Evolutionary conservation across 1,140 invertebrate species (phyloP), one percentile per base, ranked within the genome.

Genomic region (Hyphantria cunea): DNA sequence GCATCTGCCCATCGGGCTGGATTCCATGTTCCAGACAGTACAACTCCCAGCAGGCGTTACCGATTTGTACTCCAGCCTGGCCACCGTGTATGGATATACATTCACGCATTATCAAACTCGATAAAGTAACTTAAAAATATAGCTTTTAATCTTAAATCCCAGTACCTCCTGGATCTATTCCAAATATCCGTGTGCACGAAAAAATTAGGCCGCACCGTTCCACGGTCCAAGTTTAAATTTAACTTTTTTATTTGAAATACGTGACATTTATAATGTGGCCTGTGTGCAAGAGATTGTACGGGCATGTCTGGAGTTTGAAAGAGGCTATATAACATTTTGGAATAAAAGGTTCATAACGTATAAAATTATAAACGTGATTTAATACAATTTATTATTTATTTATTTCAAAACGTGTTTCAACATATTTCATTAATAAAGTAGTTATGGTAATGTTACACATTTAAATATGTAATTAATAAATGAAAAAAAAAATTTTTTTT

Each of bases 21-120:
- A 98, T 98, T n/a, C 96, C 96, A 93, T 97, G 96, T 83, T 97
- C 97, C 70, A 97, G 87, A 7, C 37, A 39, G 37, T 39, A 39
- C 7, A 98, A 91, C 80, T 98, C 95, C 95, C 95, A 96, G 83
- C 95, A 96, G 51, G 95, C 94, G 79, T 96, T 95, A 50, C 96
- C 97, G 74, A 98, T 97, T 88, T 98, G 97, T n/a, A 97, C 96
- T 51, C 97, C 97, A 58, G 94, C 95, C 82, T 95, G 95, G 17
- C 95, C 95, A 63, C 94, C 93, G 68, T 95, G 94, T 78, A 95
- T 92, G 60, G 93, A 94, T 86, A 95, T 94, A 84, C 94, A 95
- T 81, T 93, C 92, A 87, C 92, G 92, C 92, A n/a, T n/a, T n/a
- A 63, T 55, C 47, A 66, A 45, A 53, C 41, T 66, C 37, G 34